Evolutionary conservation across 2,797 vertebrate species (phyloP).

Genomic region (Acrossocheilus wenchowensis): DNA sequence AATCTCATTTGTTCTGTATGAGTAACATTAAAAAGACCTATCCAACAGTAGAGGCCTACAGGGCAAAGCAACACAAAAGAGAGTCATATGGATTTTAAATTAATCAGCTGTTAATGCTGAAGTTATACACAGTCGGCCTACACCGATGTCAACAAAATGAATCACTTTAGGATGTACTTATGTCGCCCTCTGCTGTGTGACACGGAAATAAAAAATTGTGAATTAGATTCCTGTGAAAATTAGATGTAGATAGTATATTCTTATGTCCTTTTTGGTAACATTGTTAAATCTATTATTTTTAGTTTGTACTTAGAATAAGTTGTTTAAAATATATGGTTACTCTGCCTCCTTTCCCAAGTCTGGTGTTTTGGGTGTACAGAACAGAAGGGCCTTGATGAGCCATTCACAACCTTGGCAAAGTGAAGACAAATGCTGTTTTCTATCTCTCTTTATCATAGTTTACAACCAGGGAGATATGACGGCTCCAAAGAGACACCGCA

Average conservation of each 20-base stretch:
- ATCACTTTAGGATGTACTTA: not conserved
- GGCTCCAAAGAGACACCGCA: slow-evolving; percentile 15
- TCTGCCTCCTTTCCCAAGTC: not conserved
- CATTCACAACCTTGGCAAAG: slow-evolving; percentile 25
- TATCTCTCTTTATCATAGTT: not conserved
- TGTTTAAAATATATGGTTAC: not conserved
- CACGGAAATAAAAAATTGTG: no score
- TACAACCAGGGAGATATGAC: slow-evolving; percentile 11
- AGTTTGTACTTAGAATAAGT: not conserved
- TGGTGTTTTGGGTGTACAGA: not conserved
- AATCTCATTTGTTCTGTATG: not conserved
- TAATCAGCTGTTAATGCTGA: not conserved
- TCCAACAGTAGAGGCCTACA: not conserved
- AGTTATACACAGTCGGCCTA: not conserved
- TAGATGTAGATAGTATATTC: not conserved
- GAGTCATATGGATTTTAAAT: not conserved
- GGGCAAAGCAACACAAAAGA: not conserved
- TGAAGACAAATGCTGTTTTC: not conserved
- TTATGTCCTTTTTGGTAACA: not conserved
- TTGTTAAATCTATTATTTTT: not conserved
- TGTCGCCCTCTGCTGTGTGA: slow-evolving; percentile 31
- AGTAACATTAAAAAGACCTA: not conserved
- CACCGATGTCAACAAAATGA: not conserved
- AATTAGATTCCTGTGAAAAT: not conserved
- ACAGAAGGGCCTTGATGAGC: slow-evolving; percentile 1